Conservation (phyloP, 2,888 invertebrate species). For the Itoplectis maculator region DNA sequence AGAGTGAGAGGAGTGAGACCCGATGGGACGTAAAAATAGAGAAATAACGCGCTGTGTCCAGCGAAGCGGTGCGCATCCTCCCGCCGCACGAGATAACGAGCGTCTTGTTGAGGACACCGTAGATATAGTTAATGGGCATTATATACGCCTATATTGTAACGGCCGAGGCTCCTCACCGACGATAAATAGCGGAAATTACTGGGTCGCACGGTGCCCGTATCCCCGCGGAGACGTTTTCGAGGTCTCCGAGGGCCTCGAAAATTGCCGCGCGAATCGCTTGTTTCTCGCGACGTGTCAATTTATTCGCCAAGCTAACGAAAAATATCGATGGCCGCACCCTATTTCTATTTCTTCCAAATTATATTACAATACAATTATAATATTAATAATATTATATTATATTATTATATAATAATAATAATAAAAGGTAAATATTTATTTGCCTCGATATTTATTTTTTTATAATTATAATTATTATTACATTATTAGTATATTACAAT, state of each 20-base stretch:
- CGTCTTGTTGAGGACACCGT: conserved; percentile 25
- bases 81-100: conserved; percentile 61
- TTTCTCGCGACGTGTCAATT: too few species aligned
- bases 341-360: not conserved
- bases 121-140: conserved; percentile 14
- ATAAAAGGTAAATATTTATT: too few species aligned
- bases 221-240: not conserved
- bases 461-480: too few species aligned
- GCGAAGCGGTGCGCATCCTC: conserved; percentile 40
- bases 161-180: conserved; percentile 23
- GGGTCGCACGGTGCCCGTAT: conserved; percentile 20
- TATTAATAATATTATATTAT: too few species aligned
- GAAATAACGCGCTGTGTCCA: conserved; percentile 42
- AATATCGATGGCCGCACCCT: too few species aligned
- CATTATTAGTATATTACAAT: too few species aligned
- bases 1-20: not conserved
- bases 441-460: too few species aligned
- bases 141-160: conserved; percentile 2
- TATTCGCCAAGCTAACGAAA: not conserved
- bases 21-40: conserved; percentile 43
- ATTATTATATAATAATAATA: too few species aligned
- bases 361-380: too few species aligned
- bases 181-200: conserved; percentile 62
- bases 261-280: too few species aligned
- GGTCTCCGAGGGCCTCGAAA: not conserved